Evolutionary conservation across 2,797 vertebrate genomes (phyloP), one percentile per base, ranked within the genome.

Genomic region (Arnoldichthys spilopterus): DNA sequence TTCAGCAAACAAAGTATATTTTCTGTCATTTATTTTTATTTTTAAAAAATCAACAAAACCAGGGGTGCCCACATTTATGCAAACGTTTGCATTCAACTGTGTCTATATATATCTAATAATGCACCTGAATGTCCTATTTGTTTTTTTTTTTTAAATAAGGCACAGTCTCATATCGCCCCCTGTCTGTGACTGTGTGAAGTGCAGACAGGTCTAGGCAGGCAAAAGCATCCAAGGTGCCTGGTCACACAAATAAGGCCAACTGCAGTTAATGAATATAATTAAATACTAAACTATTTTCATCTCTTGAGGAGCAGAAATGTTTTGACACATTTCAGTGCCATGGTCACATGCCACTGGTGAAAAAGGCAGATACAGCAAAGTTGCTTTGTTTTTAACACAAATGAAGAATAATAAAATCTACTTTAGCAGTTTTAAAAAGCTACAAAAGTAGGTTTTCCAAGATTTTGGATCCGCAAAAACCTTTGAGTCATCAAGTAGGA

Each of bases 141-240:
- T 59, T 12, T 30, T 74, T 43, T 72, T 9, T 7, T 62, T 53
- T 67, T 30, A 71, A n/a, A n/a, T 77, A 63, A 68, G 40, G 83
- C 64, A 74, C 64, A 63, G 77, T 74, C 64, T 72, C 56, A 54
- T 6, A 24, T 75, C n/a, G 15, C 49, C 63, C 40, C 70, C 30
- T 75, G 49, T 76, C 68, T 70, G 69, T 75, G 53, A 34, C 9
- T 24, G n/a, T 24, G 12, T n/a, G 28, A 53, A 49, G 30, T 20
- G 74, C 34, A 43, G 63, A 4, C 4, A 45, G 32, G 32, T 24
- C 40, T 34, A 20, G 11, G 20, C 49, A 66, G 20, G 43, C n/a
- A 64, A 26, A 15, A 59, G 24, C 18, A 34, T 18, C 9, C n/a
- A 12, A 24, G 49, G 20, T 22, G 56, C 26, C 47, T 37, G 59